phyloP scores from a whole-genome alignment of 2,797 vertebrate species.

The Characodon lateralis region DNA sequence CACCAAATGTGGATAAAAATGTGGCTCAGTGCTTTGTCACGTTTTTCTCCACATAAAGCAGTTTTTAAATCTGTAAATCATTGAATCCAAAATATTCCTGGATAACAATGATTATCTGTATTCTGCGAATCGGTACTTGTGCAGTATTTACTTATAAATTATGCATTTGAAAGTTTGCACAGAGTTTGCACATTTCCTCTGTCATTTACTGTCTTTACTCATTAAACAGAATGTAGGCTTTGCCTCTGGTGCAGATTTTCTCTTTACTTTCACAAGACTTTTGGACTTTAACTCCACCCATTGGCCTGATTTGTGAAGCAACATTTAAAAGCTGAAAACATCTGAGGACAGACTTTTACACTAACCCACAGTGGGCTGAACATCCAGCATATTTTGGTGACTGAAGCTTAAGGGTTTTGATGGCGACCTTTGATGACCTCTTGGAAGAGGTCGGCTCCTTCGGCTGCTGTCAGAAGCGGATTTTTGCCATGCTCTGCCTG shows the following conservation, averaged over 20 bases:
- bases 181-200: slow-evolving; percentile 16
- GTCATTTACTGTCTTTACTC: slow-evolving; percentile 22
- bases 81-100: not conserved
- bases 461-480: slow-evolving; percentile 83
- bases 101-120: not conserved
- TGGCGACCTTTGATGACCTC: slow-evolving; percentile 48
- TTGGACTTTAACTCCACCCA: slow-evolving; percentile 35
- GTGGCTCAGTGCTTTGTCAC: not conserved
- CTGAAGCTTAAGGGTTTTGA: not conserved
- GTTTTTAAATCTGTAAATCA: slow-evolving; percentile 1
- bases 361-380: not conserved
- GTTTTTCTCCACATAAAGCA: not conserved
- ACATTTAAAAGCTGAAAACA: not conserved
- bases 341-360: not conserved
- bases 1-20: not conserved
- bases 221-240: slow-evolving; percentile 41
- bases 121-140: not conserved
- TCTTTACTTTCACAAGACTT: slow-evolving; percentile 1
- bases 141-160: not conserved
- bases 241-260: not conserved
- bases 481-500: slow-evolving; percentile 86
- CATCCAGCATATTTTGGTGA: too few species aligned
- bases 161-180: not conserved
- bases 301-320: not conserved
- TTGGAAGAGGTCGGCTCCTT: slow-evolving; percentile 40